Evolutionary conservation across 2,113 vertebrate species (phyloP).

Genomic region (human): GRCh38 chr5:102747501-102748000

Average conservation of each 20-base stretch:
- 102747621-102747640: neutral
- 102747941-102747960: neutral
- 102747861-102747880: neutral
- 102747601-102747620: fast-evolving
- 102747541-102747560: neutral
- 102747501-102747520: neutral
- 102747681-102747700: neutral
- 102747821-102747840: neutral
- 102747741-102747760: neutral
- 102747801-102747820: neutral
- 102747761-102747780: neutral
- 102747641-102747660: neutral
- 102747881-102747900: fast-evolving
- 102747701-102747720: neutral
- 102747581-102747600: neutral
- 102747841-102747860: neutral
- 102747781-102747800: neutral
- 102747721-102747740: neutral
- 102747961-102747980: neutral
- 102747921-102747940: neutral
- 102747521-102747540: neutral
- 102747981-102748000: neutral
- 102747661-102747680: neutral
- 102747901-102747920: neutral
- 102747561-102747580: neutral